Evolutionary conservation across 1,140 invertebrate species (phyloP).

Genomic region (Caenorhabditis remanei): DNA sequence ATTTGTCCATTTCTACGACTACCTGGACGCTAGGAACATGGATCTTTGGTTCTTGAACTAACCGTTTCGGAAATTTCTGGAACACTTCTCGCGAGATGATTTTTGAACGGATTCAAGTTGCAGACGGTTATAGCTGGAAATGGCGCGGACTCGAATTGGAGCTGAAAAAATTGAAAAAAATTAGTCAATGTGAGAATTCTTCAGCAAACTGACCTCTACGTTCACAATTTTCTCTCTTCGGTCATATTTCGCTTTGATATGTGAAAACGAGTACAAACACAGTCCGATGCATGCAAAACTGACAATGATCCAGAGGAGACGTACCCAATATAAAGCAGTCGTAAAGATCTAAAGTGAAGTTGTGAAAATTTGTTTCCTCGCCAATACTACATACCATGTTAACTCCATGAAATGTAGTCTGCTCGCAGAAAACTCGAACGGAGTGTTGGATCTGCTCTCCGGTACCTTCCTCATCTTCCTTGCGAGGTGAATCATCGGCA

Average conservation of each 20-base stretch:
- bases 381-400: constrained; percentile 56
- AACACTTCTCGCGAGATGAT: constrained; percentile 73
- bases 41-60: constrained; percentile 15
- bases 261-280: constrained; percentile 56
- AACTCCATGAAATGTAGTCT: constrained; percentile 65
- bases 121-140: constrained; percentile 76
- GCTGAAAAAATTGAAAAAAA: constrained; percentile 67
- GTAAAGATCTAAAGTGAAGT: constrained; percentile 20
- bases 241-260: constrained; percentile 65
- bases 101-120: constrained; percentile 76
- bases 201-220: constrained; percentile 69
- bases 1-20: neutral
- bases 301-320: constrained; percentile 60
- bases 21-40: neutral
- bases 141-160: constrained; percentile 73
- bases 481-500: neutral
- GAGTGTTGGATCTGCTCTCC: neutral
- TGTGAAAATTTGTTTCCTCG: neutral
- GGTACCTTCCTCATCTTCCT: constrained; percentile 34
- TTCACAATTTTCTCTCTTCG: constrained; percentile 76
- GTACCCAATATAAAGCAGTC: constrained; percentile 31
- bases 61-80: constrained; percentile 75
- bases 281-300: constrained; percentile 54
- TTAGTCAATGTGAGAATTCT: neutral
- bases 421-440: constrained; percentile 49